Conservation (phyloP, 2,888 invertebrate genomes). For the Teleiodes luculella region DNA sequence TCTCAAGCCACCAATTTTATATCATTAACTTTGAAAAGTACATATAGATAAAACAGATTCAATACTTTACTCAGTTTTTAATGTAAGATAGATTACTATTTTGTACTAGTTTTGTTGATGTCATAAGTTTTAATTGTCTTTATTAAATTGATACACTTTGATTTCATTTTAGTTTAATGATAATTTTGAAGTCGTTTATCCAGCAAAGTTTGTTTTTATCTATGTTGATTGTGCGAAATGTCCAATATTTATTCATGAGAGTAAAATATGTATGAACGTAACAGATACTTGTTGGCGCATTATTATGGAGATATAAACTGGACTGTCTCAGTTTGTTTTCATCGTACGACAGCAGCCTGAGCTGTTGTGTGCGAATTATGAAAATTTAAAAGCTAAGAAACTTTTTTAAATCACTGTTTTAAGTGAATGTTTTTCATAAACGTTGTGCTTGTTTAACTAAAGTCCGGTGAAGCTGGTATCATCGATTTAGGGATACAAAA, state of each 20-base stretch:
- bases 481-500: too few species aligned
- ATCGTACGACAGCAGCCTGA: slow-evolving; percentile 17
- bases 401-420: background rate
- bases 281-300: slow-evolving; percentile 40
- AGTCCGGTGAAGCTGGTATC: too few species aligned
- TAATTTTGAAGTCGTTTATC: background rate
- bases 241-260: slow-evolving; percentile 59
- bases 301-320: slow-evolving; percentile 31
- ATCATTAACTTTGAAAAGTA: background rate
- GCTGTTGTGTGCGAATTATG: background rate
- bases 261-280: slow-evolving; percentile 56
- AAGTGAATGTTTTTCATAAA: too few species aligned
- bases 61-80: too few species aligned
- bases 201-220: background rate
- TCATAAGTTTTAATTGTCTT: too few species aligned
- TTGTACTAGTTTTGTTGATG: too few species aligned
- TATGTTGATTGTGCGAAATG: slow-evolving; percentile 33
- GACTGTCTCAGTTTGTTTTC: slow-evolving; percentile 33
- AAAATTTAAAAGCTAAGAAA: background rate
- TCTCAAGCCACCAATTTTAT: background rate
- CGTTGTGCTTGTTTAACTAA: too few species aligned
- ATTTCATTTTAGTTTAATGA: too few species aligned
- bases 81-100: too few species aligned
- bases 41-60: too few species aligned
- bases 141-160: too few species aligned